Conservation (phyloP, 2,113 vertebrate species). For the Salminus brasiliensis region DNA sequence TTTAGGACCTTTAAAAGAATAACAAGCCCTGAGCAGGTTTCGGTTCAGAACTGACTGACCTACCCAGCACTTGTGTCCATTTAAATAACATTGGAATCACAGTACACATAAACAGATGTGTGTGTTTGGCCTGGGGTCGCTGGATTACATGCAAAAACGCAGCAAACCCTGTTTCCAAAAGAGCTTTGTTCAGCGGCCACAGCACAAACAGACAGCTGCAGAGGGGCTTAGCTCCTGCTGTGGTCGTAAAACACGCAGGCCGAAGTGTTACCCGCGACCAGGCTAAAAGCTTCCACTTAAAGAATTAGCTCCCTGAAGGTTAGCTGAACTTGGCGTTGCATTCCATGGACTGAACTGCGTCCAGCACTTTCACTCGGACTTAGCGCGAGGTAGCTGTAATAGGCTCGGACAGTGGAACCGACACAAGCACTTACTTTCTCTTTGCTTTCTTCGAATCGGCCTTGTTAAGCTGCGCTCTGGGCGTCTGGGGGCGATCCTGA, state of each 20-base stretch:
- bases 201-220: neutral
- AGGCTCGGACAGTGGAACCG: neutral
- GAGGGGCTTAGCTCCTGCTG: neutral
- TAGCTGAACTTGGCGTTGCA: constrained; percentile 4
- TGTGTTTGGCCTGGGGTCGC: neutral
- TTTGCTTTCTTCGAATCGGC: constrained; percentile 66
- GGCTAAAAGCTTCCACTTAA: constrained; percentile 19
- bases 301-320: constrained; percentile 10
- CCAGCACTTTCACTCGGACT: constrained; percentile 11
- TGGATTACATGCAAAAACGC: constrained; percentile 5
- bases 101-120: neutral
- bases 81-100: neutral
- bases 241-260: neutral
- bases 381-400: neutral
- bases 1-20: too few species aligned
- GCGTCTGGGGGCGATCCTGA: constrained; percentile 74
- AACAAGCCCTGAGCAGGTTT: too few species aligned
- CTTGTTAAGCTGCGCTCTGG: constrained; percentile 46
- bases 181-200: neutral
- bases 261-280: neutral
- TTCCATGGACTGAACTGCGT: neutral
- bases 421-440: constrained; percentile 76
- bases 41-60: too few species aligned
- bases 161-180: neutral
- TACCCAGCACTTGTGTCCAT: neutral